Conservation (phyloP, 2,113 vertebrate species). For the Hypocryptadius cinnamomeus region DNA sequence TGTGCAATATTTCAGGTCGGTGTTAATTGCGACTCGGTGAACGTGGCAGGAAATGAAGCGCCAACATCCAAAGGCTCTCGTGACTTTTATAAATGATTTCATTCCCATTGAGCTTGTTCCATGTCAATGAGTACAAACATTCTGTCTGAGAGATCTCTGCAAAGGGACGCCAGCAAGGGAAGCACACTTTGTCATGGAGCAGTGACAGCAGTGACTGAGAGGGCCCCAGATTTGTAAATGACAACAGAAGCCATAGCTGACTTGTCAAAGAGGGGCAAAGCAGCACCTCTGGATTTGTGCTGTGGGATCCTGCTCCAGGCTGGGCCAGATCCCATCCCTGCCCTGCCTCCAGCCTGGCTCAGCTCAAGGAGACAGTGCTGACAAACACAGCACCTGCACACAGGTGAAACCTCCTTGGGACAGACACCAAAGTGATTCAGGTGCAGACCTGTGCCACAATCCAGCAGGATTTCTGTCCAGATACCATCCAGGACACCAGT, state of each 20-base stretch:
- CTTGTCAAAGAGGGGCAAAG: not conserved
- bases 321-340: not conserved
- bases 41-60: not conserved
- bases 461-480: not conserved
- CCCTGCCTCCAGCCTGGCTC: not conserved
- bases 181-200: not conserved
- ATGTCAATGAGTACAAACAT: not conserved
- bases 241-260: not conserved
- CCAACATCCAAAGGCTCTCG: not conserved
- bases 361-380: accelerated
- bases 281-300: not conserved
- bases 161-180: not conserved
- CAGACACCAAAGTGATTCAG: no score
- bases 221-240: not conserved
- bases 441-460: not conserved
- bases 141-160: not conserved
- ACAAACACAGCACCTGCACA: not conserved
- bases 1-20: not conserved
- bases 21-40: not conserved
- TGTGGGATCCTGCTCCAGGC: not conserved
- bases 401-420: no score
- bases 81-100: not conserved
- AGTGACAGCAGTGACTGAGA: not conserved
- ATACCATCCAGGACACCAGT: not conserved
- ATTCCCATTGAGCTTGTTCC: not conserved